Base-by-base conservation (phyloP, 1,140 invertebrate genomes). In the Drosophila prosaltans region DNA sequence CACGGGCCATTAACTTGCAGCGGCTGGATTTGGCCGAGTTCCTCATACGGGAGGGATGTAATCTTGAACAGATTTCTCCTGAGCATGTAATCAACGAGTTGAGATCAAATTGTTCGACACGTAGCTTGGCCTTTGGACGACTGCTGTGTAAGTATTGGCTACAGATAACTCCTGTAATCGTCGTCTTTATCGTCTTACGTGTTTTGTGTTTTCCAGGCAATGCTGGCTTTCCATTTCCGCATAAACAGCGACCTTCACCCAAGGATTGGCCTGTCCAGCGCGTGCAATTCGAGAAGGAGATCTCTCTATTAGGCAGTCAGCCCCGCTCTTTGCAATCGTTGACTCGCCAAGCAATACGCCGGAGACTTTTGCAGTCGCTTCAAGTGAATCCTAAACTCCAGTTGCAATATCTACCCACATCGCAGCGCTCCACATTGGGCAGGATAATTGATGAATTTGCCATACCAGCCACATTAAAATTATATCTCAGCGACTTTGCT, bases 21-120 rank as follows among this genome's bases (percentile, higher is more conserved):
- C 92, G 93, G 45, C 73, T 91, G 60, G 78, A 91, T 16, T 80
- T 93, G 36, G 93, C 93, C 0, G 91, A 92, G 39, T 70, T 93
- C 28, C 81, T 94, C 4, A 86, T 94, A 8, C 86, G 92, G 2
- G 91, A 94, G 61, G 94, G 94, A 54, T 92, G 92, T 59, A 91
- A 93, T 74, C 79, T 93, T 3, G 91, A 90, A 6, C 90, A 89
- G 57, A 77, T 92, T 26, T 78, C 74, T n/a, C 57, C 40, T 0
- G 74, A 88, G 1, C 76, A 86, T 76, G 76, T 78, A 2, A 63
- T 88, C 1, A 81, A 78, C 36, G 72, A 81, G 30, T 70, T 91
- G 43, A 51, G 86, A 10, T 54, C 69, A 3, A 66, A 59, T 7
- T 67, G 62, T 48, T 60, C 43, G 8, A 21, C 58, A 2, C 65